Conservation (phyloP, 2,888 invertebrate species). For the Caenorhabditis japonica region DNA sequence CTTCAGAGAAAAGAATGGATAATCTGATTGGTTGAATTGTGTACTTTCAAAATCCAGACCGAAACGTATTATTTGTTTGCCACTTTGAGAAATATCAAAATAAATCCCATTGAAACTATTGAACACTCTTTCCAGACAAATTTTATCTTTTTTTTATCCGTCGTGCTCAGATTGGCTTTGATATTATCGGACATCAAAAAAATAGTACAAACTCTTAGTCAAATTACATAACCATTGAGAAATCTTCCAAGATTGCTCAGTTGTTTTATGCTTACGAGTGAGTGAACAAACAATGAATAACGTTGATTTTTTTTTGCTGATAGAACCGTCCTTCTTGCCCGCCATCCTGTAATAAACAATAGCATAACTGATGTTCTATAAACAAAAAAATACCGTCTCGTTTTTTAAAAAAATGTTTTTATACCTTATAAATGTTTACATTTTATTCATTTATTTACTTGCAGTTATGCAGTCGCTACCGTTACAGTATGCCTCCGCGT, state of each 20-base stretch:
- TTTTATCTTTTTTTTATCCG: too few relatives aligned
- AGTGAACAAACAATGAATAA: slow-evolving; percentile 30
- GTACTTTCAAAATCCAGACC: slow-evolving; percentile 30
- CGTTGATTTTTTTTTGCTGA: slow-evolving; percentile 9
- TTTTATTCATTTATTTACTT: not conserved
- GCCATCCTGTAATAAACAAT: slow-evolving; percentile 28
- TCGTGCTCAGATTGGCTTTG: too few relatives aligned
- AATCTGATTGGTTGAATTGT: slow-evolving; percentile 27
- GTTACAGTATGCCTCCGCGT: slow-evolving; percentile 19
- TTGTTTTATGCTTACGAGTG: too few relatives aligned
- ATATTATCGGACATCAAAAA: too few relatives aligned
- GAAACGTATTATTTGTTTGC: too few relatives aligned
- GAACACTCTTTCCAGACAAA: too few relatives aligned
- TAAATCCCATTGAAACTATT: too few relatives aligned
- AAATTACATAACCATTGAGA: too few relatives aligned
- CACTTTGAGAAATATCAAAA: too few relatives aligned
- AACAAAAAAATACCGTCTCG: slow-evolving; percentile 33
- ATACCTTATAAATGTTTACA: not conserved
- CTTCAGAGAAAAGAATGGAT: slow-evolving; percentile 5
- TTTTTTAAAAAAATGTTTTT: not conserved
- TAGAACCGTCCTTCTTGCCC: slow-evolving; percentile 18
- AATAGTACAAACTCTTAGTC: too few relatives aligned
- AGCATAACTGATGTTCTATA: slow-evolving; percentile 36
- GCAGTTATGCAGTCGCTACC: slow-evolving; percentile 18
- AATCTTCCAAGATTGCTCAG: too few relatives aligned